Conservation (phyloP, 1,140 invertebrate species). For the Drosophila carrolli region DNA sequence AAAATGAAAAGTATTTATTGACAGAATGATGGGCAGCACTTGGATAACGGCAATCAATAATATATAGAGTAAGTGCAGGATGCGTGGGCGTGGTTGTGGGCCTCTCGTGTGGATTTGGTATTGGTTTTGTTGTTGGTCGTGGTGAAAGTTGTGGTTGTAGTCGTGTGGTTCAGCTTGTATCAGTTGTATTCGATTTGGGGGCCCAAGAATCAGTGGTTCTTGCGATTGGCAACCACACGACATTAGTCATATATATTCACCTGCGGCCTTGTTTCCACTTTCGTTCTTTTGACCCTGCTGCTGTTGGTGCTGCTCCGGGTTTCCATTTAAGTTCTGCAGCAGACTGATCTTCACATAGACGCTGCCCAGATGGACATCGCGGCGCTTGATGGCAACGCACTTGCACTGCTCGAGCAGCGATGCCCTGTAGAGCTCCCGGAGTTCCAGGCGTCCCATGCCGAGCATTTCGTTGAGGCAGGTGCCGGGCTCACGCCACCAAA, state of each 20-base stretch:
- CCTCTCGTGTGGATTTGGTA: constrained; percentile 21
- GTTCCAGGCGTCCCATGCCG: constrained; percentile 70
- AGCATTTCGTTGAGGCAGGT: constrained; percentile 80
- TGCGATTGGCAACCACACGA: constrained; percentile 58
- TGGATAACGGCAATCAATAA: constrained; percentile 53
- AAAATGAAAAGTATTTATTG: constrained; percentile 70
- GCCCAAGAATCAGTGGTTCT: constrained; percentile 46
- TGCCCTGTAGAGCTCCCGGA: constrained; percentile 68
- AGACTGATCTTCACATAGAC: constrained; percentile 77
- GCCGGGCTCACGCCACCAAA: constrained; percentile 82
- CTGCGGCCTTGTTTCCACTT: constrained; percentile 61
- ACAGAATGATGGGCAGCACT: constrained; percentile 62
- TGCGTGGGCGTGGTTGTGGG: constrained; percentile 38
- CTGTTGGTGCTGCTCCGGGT: constrained; percentile 31
- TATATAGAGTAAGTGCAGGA: constrained; percentile 41
- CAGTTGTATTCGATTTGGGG: constrained; percentile 30
- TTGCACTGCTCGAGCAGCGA: constrained; percentile 79
- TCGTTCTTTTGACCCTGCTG: constrained; percentile 34
- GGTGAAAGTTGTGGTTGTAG: constrained; percentile 18
- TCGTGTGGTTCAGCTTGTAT: constrained; percentile 42
- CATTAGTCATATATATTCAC: constrained; percentile 80
- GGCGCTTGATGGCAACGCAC: constrained; percentile 67
- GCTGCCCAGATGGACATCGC: constrained; percentile 69
- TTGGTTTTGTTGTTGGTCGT: constrained; percentile 21
- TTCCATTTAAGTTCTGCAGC: constrained; percentile 28